A percentile compares a stretch with the other conserved stretches of the same genome.
phyloP scores from a whole-genome alignment of 2,797 vertebrate species.

The Cuculus canorus region DNA sequence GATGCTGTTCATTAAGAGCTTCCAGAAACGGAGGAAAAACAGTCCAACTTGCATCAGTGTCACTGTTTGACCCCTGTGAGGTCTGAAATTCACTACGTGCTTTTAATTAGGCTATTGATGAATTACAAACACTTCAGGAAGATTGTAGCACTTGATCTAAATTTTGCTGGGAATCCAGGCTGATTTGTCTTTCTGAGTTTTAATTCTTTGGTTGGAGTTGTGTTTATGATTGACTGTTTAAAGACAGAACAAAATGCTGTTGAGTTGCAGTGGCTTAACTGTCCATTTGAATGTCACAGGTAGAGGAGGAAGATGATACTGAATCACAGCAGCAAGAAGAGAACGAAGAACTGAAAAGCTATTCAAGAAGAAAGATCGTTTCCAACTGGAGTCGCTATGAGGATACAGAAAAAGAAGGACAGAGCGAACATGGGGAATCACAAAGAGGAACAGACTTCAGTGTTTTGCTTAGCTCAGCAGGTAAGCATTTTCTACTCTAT shows the following conservation, averaged over 20 bases:
- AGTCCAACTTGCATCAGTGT: not conserved
- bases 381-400: conserved; percentile 93
- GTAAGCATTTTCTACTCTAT: conserved; percentile 71
- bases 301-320: conserved; percentile 60
- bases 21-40: not conserved
- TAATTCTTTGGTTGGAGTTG: not conserved
- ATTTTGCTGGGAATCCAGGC: not conserved
- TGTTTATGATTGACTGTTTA: not conserved
- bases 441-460: conserved; percentile 90
- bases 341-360: conserved; percentile 72
- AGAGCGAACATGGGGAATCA: conserved; percentile 75
- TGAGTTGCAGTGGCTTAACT: not conserved
- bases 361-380: conserved; percentile 88
- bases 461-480: conserved; percentile 87
- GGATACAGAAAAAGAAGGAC: conserved; percentile 73
- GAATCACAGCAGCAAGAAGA: conserved; percentile 73
- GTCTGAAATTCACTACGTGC: not conserved
- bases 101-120: not conserved
- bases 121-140: not conserved
- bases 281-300: conserved; percentile 63
- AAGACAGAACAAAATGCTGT: not conserved
- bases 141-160: not conserved
- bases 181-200: not conserved
- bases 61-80: not conserved
- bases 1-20: not conserved